phyloP scores from a whole-genome alignment of 2,888 invertebrate species.

The Leptopilina syphax region DNA sequence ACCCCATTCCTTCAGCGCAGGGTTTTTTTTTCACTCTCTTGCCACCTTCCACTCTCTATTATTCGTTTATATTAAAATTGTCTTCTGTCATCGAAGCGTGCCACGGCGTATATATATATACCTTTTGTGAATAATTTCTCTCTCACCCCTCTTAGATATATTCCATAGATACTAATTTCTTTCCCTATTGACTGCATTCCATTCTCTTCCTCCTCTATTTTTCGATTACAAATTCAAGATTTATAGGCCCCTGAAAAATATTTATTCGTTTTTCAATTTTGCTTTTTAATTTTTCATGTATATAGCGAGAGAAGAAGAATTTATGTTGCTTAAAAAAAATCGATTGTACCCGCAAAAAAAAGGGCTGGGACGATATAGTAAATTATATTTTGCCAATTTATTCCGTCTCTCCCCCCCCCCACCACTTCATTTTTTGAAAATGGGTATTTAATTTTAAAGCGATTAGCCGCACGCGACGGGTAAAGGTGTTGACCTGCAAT shows the following conservation, averaged over 20 bases:
- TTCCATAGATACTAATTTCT: constrained; percentile 38
- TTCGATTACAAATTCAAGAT: constrained; percentile 18
- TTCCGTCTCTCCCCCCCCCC: constrained; percentile 5
- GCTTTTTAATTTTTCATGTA: too few species aligned
- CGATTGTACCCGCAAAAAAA: too few species aligned
- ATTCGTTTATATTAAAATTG: constrained; percentile 71
- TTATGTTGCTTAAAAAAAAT: too few species aligned
- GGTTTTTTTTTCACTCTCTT: constrained; percentile 46
- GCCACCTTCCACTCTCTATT: constrained; percentile 60
- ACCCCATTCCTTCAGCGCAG: constrained; percentile 22
- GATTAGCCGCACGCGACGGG: constrained; percentile 74
- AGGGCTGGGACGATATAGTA: too few species aligned
- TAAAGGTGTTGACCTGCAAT: constrained; percentile 75
- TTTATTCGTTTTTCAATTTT: not conserved
- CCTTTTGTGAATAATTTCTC: constrained; percentile 35
- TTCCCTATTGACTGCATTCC: constrained; percentile 3
- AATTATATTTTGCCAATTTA: constrained; percentile 16
- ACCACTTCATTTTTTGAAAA: constrained; percentile 5
- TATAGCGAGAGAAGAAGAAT: too few species aligned
- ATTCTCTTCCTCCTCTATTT: not conserved
- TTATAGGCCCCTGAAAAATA: not conserved
- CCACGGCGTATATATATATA: constrained; percentile 41
- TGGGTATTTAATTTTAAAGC: constrained; percentile 72
- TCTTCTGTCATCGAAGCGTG: constrained; percentile 61
- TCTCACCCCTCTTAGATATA: not conserved